phyloP scores from a whole-genome alignment of 2,797 vertebrate genomes.

The Fringilla coelebs region DNA sequence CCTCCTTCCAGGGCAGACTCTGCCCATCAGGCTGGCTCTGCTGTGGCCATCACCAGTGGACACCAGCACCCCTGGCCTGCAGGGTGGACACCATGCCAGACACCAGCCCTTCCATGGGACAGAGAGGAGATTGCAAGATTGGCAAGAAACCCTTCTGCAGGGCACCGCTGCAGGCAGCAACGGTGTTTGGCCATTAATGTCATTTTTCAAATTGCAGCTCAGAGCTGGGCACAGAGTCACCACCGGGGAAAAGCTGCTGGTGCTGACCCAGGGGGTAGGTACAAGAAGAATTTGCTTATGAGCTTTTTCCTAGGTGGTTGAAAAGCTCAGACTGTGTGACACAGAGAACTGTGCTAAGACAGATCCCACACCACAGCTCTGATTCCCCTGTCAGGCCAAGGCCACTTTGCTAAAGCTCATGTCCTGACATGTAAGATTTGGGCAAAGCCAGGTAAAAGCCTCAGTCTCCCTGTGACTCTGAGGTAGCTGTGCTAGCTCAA shows the following conservation, averaged over 20 bases:
- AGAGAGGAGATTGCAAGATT: rapidly evolving
- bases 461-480: neutral
- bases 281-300: neutral
- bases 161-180: neutral
- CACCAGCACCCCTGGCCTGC: neutral
- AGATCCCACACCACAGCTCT: neutral
- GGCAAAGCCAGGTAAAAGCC: neutral
- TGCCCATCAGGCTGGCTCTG: neutral
- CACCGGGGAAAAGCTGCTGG: neutral
- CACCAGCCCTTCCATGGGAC: neutral
- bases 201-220: neutral
- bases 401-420: neutral
- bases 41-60: neutral
- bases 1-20: neutral
- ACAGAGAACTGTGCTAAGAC: neutral
- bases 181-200: neutral
- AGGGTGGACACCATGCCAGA: neutral
- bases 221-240: neutral
- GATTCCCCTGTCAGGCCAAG: neutral
- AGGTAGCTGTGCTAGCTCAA: neutral
- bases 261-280: neutral
- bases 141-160: neutral
- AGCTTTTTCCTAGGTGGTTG: neutral
- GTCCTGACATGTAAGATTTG: neutral
- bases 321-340: neutral